A percentile compares a stretch with the other conserved stretches of the same genome.
phyloP scores from a whole-genome alignment of 2,113 vertebrate genomes.

The Pterocles gutturalis region DNA sequence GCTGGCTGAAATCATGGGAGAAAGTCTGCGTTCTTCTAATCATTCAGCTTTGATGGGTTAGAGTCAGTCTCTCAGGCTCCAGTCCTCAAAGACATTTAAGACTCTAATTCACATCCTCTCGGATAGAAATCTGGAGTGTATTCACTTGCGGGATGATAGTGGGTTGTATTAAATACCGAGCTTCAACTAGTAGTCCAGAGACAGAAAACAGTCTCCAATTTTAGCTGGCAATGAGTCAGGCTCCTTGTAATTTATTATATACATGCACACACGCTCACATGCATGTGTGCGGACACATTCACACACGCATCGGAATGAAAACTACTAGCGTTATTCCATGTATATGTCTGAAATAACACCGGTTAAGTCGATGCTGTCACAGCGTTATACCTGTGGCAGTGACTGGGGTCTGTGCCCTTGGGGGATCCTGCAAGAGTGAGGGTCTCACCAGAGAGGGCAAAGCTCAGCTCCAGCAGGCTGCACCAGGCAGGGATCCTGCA shows the following conservation, averaged over 20 bases:
- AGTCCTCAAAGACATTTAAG: not conserved
- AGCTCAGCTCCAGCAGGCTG: not conserved
- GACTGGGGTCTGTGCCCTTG: not conserved
- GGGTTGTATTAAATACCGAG: not conserved
- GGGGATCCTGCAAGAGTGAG: not conserved
- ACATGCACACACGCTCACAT: not conserved
- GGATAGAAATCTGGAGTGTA: not conserved
- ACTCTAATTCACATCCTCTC: not conserved
- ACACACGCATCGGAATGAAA: not conserved
- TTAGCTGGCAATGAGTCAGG: slow-evolving; percentile 8
- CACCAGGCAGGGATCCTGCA: not conserved
- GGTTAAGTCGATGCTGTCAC: fast-evolving
- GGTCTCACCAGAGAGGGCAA: not conserved
- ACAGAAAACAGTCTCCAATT: not conserved
- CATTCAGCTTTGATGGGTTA: not conserved
- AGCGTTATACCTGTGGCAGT: fast-evolving
- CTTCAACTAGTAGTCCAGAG: not conserved
- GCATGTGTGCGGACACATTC: not conserved
- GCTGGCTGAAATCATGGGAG: not conserved
- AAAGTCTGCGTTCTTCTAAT: not conserved
- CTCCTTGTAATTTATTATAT: not conserved
- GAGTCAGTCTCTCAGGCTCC: not conserved
- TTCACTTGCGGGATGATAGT: not conserved
- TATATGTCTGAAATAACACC: not conserved
- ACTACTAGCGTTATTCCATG: not conserved